Evolutionary conservation across 2,113 vertebrate species (phyloP).

Genomic region (Puffinus mauretanicus): DNA sequence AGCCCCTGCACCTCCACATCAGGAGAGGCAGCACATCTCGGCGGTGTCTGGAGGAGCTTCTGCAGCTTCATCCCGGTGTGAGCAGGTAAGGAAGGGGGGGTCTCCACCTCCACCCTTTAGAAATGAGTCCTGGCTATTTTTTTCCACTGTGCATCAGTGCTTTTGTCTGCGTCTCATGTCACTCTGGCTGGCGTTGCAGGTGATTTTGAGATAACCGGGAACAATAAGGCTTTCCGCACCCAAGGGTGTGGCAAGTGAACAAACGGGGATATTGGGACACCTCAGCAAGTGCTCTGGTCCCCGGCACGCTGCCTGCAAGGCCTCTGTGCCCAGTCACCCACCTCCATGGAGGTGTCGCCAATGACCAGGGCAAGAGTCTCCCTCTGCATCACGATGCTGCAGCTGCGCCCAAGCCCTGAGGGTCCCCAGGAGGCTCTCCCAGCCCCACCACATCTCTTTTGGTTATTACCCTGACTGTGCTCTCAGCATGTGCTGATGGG

Average conservation of each 20-base stretch:
- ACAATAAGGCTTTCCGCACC: background rate
- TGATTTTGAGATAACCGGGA: background rate
- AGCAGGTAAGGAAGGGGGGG: background rate
- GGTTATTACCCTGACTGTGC: background rate
- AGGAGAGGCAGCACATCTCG: accelerated
- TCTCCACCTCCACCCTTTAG: background rate
- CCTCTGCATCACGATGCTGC: background rate
- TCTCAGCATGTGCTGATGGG: accelerated
- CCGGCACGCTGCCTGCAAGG: background rate
- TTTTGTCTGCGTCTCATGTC: background rate
- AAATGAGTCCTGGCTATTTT: background rate
- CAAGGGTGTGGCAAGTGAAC: background rate
- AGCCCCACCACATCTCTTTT: background rate
- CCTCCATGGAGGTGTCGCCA: accelerated
- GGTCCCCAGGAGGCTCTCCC: background rate
- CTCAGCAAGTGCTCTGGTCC: background rate
- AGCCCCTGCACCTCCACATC: background rate
- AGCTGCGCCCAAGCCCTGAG: background rate
- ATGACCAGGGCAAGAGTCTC: background rate
- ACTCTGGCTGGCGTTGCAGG: accelerated
- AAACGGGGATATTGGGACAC: background rate
- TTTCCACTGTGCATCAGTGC: background rate
- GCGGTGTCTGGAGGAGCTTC: background rate
- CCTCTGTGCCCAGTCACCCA: background rate
- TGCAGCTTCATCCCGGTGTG: background rate